Base-by-base conservation (phyloP, 2,888 invertebrate species). In the Schizaphis graminum region DNA sequence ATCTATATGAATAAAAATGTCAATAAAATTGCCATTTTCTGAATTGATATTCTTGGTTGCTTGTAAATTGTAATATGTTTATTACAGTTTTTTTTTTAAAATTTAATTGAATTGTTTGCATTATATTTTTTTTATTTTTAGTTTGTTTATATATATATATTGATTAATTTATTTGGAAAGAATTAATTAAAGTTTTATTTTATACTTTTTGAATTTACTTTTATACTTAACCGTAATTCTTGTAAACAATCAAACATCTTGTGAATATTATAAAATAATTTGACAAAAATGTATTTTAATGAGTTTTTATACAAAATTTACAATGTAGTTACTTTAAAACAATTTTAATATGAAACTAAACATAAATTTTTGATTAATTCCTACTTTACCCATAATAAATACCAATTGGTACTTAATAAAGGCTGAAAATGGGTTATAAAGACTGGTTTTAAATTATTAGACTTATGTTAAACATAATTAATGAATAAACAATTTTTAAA, bases 111-210 rank as follows among this genome's bases (percentile, higher is more conserved):
- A 89, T 93, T 84, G 89, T 93, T 93, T 93, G 89, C 89, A 77
- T 93, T 93, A 89, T 93, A 93, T 77, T 77, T 77, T 77, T 93
- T 93, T 89, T 92, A 92, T 89, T 93, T 89, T 56, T 89, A 93
- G 89, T 89, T 93, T 93, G 89, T 93, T 89, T 85, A 93, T 89
- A 77, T 77, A 77, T 77, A 77, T 77, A 77, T 77, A 84, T 89
- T 47, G 8, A 28, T 93, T 93, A 89, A 93, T 89, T 93, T 93
- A 89, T 93, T 93, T 93, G 93, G 56, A 89, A 89, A 89, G 44
- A 84, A 93, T 93, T 88, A n/a, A 94, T 92, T 94, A 94, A 86
- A 94, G 91, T 94, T 94, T 91, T 94, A 94, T 94, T 94, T 94
- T 94, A 86, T 94, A 94, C 91, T 91, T 94, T 91, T 87, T n/a